Base-by-base conservation (phyloP, 2,888 invertebrate species). In the Chirona hameri region DNA sequence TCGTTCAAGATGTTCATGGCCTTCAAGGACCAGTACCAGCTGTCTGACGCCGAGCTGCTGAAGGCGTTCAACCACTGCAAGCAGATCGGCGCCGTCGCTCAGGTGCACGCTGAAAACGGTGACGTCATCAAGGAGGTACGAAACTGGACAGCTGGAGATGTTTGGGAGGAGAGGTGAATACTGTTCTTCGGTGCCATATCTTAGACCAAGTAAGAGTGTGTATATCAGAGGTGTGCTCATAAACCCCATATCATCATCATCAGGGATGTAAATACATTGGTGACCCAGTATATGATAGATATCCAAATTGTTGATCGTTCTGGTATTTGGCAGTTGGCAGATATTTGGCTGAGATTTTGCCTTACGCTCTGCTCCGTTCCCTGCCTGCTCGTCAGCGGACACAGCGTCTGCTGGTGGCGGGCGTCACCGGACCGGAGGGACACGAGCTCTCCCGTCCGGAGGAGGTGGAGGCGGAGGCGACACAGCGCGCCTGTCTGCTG, bases 1-100 rank as follows among this genome's bases (percentile, higher is more conserved):
- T 98, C 98, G 0, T 99, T 98, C 90, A 98, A 98, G 91, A 94
- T 97, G 92, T 99, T 97, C 90, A 97, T 99, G 95, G 98, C 98
- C 0, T 98, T 98, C 89, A 94, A 93, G 87, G 95, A 94, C 85
- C 88, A 93, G 5, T 95, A 94, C 89, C 97, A 97, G 94, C 89
- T 99, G 83, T 91, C 93, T 83, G 99, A 99, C 88, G 91, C 93
- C 24, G 95, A 98, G 85, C 90, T 99, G 83, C 94, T 96, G 87
- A 92, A 93, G 86, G 93, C 93, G 3, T 95, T 99, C 87, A 94
- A 95, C 86, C 90, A 92, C 21, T 96, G 97, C 88, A 92, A 93
- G 85, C 92, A 93, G 84, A 88, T 99, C 65, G 95, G 95, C 82
- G 98, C 96, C 10, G 88, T 99, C 81, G 95, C 98, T 7, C 92